These are phyloP conservation scores for Chamaea fasciata DNA, from an alignment of 2,113 vertebrate genomes.

Conservation along the genomic window DNA sequence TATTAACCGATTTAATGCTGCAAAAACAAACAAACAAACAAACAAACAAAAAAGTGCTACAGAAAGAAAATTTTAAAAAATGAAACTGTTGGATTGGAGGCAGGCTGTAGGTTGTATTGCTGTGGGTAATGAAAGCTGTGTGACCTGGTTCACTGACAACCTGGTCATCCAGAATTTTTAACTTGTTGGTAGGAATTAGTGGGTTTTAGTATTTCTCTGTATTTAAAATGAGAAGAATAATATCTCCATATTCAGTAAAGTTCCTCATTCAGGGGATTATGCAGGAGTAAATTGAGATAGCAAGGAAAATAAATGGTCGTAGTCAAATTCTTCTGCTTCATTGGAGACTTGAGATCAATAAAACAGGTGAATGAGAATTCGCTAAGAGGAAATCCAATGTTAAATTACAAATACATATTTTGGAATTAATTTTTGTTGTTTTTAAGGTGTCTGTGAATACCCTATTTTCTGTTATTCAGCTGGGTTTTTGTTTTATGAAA, in stretches of 20 bases:
- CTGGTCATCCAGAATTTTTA: neutral
- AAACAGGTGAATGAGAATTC: neutral
- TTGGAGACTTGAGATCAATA: neutral
- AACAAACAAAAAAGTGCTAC: rapidly evolving
- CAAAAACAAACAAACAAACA: rapidly evolving
- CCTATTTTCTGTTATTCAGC: neutral
- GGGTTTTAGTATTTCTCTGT: neutral
- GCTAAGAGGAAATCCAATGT: neutral
- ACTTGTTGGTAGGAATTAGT: neutral
- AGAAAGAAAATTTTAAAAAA: neutral
- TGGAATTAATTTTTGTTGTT: neutral
- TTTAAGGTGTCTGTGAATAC: neutral
- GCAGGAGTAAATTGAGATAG: neutral
- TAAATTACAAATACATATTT: neutral
- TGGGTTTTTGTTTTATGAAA: neutral
- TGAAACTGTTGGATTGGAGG: neutral
- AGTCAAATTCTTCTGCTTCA: neutral
- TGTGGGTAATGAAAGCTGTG: neutral
- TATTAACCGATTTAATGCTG: neutral
- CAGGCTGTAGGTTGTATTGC: neutral
- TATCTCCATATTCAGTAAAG: neutral
- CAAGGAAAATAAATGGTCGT: neutral
- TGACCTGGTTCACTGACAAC: neutral
- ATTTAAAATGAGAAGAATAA: neutral
- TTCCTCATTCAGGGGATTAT: neutral